Conservation (phyloP, 2,113 vertebrate species). For the Xenopus laevis region DNA sequence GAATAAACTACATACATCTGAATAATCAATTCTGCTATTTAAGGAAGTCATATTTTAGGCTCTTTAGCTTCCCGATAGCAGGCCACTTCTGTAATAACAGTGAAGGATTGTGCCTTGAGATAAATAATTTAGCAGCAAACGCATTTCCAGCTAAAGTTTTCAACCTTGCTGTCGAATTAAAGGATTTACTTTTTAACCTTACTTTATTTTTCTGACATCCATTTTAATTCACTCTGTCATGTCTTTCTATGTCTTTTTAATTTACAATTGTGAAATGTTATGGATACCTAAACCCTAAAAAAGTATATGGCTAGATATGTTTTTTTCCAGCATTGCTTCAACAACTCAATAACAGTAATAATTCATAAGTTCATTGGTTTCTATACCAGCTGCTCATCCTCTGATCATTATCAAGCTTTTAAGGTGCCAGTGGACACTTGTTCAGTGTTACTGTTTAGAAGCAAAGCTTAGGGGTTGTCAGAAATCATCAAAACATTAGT, state of each 20-base stretch:
- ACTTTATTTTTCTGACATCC: constrained; percentile 3
- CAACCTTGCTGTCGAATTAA: constrained; percentile 17
- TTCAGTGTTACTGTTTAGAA: too few relatives aligned
- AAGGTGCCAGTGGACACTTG: too few relatives aligned
- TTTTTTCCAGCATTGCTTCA: too few relatives aligned
- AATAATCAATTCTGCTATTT: background rate
- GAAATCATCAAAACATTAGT: too few relatives aligned
- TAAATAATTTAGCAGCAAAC: constrained; percentile 31
- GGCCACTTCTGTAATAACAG: background rate
- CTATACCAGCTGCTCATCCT: too few relatives aligned
- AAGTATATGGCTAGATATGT: too few relatives aligned
- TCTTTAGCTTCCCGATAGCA: background rate
- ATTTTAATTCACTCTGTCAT: background rate
- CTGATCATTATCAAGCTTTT: too few relatives aligned
- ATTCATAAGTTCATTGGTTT: too few relatives aligned
- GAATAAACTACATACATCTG: background rate
- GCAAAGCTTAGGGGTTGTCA: too few relatives aligned
- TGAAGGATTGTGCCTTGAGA: constrained; percentile 11
- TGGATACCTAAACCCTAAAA: too few relatives aligned
- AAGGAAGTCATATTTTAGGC: background rate
- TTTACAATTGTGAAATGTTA: background rate
- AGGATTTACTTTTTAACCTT: constrained; percentile 26
- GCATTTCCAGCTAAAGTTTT: constrained; percentile 24
- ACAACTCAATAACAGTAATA: too few relatives aligned
- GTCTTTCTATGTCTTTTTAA: constrained; percentile 2